phyloP scores from a whole-genome alignment of 1,140 invertebrate species.

The Melipona quadrifasciata region DNA sequence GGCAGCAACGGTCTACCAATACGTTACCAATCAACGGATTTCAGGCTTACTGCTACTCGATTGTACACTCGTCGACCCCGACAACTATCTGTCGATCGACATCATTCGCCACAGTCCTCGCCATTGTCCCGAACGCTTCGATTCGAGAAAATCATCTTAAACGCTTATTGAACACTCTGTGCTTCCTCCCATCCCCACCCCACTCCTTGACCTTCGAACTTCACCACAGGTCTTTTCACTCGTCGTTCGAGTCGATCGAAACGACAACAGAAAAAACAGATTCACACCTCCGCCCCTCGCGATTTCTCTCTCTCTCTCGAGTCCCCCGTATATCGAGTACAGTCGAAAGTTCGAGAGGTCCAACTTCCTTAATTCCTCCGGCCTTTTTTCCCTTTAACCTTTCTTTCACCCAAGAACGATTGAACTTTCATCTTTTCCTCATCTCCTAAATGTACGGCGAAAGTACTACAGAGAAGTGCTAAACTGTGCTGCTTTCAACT shows the following conservation, averaged over 20 bases:
- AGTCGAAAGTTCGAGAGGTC: background rate
- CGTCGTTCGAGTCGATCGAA: background rate
- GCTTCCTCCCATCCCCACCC: background rate
- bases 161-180: background rate
- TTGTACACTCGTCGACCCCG: conserved; percentile 26
- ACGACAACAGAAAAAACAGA: background rate
- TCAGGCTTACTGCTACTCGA: conserved; percentile 23
- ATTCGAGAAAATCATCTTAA: background rate
- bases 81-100: background rate
- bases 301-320: background rate
- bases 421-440: background rate
- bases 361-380: background rate
- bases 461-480: background rate
- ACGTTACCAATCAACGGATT: conserved; percentile 31
- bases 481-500: no score
- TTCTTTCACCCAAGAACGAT: background rate
- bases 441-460: background rate
- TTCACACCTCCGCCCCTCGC: background rate
- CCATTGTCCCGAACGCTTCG: background rate
- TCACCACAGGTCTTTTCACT: no score
- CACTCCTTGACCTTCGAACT: background rate
- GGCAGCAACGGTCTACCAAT: conserved; percentile 16
- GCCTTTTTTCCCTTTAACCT: background rate
- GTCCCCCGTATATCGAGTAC: background rate
- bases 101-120: background rate